Conservation (phyloP, 2,113 vertebrate genomes). For the Mystacornis crossleyi region DNA sequence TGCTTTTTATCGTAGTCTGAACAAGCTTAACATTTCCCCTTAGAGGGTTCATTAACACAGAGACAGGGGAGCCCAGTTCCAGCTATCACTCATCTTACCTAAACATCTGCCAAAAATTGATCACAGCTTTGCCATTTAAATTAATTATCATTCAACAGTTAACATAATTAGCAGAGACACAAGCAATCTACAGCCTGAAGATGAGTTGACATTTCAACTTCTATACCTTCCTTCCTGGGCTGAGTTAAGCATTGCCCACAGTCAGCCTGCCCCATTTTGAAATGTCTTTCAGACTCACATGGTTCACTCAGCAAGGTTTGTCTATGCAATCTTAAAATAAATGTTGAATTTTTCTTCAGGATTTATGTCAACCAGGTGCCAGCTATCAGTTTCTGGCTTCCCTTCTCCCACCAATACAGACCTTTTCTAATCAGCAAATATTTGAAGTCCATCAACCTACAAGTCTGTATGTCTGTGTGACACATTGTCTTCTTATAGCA, state of each 20-base stretch:
- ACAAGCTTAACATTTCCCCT: background rate
- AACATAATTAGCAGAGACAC: background rate
- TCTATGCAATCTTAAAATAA: background rate
- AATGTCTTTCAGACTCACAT: background rate
- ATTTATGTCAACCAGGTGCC: background rate
- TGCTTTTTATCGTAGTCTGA: background rate
- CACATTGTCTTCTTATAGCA: background rate
- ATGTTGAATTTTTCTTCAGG: background rate
- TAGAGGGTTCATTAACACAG: background rate
- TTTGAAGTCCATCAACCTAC: background rate
- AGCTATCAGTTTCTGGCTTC: background rate
- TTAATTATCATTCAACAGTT: slow-evolving; percentile 1
- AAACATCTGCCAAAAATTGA: background rate
- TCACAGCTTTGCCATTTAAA: background rate
- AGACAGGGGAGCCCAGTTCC: background rate
- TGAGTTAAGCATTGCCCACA: background rate
- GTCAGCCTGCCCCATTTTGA: background rate
- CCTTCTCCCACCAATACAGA: background rate
- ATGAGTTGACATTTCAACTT: background rate
- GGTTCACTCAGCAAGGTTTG: background rate
- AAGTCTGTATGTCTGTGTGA: background rate
- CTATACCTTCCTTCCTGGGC: background rate
- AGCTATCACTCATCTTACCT: background rate
- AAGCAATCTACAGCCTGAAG: background rate
- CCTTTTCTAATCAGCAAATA: background rate